Evolutionary conservation across 2,888 invertebrate genomes (phyloP), one percentile per base, ranked within the genome.

Genomic region (Spicauda simplicius): DNA sequence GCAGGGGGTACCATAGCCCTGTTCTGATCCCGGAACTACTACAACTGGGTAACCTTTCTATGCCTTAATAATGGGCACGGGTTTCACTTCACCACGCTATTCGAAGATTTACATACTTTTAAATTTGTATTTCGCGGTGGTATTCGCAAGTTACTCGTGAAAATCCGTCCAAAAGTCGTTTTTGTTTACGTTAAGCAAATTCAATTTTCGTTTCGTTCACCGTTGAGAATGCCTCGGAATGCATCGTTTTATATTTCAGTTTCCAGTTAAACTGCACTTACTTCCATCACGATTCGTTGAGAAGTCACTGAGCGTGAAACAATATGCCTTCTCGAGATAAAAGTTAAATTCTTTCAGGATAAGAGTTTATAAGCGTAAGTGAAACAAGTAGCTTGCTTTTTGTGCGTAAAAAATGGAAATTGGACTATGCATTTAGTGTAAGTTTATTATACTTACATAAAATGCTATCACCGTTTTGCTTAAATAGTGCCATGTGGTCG

Each of bases 211-310:
- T 50, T 50, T 18, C 50, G 50, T 50, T 50, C 50, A 50, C 16
- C 10, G 50, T 50, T 50, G 50, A 50, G 18, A 18, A 18, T 50
- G 50, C 48, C 48, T 48, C 48, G 48, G 48, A 48, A 48, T 16
- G 25, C 10, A 18, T 50, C 16, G 18, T 50, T 50, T 50, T 50
- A 50, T 50, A 50, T 50, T 50, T 50, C 50, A 50, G 50, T 50
- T 50, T 18, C n/a, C 50, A 50, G 50, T 18, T 18, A 50, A 50
- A 50, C 50, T 50, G 50, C 50, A 50, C 50, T 50, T 50, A 50
- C 50, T 50, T 50, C 50, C 50, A 50, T 50, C 50, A 50, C 50
- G 50, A 50, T 50, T 50, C 50, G 10, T 50, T 48, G 48, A 16
- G 48, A 48, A 48, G 48, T 48, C 16, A 48, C 48, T 48, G 48